Base-by-base conservation (phyloP, 1,140 invertebrate genomes). In the Heliconius himera region DNA sequence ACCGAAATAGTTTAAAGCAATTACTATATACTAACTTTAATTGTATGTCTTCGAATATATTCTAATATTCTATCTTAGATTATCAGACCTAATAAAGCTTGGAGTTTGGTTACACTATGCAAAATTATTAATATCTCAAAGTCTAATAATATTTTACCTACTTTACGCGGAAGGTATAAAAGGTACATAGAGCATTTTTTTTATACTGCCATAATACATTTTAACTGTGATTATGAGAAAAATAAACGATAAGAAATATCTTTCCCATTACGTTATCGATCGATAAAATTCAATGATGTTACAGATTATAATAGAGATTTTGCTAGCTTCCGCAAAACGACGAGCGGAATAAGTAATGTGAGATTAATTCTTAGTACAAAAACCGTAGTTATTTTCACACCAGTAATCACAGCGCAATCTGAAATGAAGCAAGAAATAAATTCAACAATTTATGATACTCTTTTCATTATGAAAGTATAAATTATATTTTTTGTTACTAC, bases 361-460 rank as follows among this genome's bases (percentile, higher is more conserved):
- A 66, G 60, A 66, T 66, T 66, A 66, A 26, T 66, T 66, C 22
- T 66, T 66, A 11, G 60, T 29, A 29, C 26, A 66, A 66, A 66
- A 66, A 66, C 60, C 16, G 13, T 22, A 66, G 60, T 66, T 66
- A 66, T 66, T 29, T 72, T 72, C 29, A 72, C 38, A 72, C 70
- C 33, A 70, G 38, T 49, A 66, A 75, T 41, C 54, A 66, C 29
- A 66, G 4, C 41, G 51, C 49, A 73, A 56, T 73, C 29, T 73
- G 33, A 41, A 60, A 72, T 78, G 76, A 78, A 78, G 70, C 76
- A 73, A 78, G 51, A 56, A 78, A 78, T 72, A 78, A 78, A 49
- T 73, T 54, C 38, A 11, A 73, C 49, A 78, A 36, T 78, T 78
- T 78, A 78, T 41, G 70, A 56, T 75, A 46, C 72, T 73, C 6